A percentile compares a stretch with the other conserved stretches of the same genome.
phyloP scores from a whole-genome alignment of 2,888 invertebrate species.

The Zygaena filipendulae region DNA sequence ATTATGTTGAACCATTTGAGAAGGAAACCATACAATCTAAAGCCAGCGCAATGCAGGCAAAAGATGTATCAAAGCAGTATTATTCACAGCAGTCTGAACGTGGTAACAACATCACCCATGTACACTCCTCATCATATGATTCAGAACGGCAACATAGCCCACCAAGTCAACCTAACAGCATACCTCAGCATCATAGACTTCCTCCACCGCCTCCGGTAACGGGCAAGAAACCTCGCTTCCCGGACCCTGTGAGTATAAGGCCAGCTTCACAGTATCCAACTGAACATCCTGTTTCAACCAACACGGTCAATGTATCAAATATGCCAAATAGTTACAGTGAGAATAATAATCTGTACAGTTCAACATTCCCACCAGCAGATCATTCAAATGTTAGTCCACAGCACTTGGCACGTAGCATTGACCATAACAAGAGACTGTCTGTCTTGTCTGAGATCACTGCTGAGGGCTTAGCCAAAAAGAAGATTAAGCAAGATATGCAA shows the following conservation, averaged over 20 bases:
- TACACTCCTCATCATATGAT: conserved; percentile 38
- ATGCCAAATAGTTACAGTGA: conserved; percentile 48
- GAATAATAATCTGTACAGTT: conserved; percentile 51
- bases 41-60: conserved; percentile 52
- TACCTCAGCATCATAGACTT: conserved; percentile 45
- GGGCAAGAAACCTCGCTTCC: conserved; percentile 56
- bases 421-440: conserved; percentile 46
- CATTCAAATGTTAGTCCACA: conserved; percentile 19
- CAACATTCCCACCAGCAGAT: conserved; percentile 40
- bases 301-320: conserved; percentile 24
- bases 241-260: conserved; percentile 55
- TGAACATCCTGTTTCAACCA: conserved; percentile 27
- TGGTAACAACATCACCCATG: conserved; percentile 30
- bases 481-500: conserved; percentile 45
- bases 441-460: conserved; percentile 60
- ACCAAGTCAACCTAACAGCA: conserved; percentile 21
- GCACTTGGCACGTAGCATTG: conserved; percentile 25
- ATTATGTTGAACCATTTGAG: conserved; percentile 62
- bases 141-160: conserved; percentile 24
- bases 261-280: conserved; percentile 58
- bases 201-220: conserved; percentile 50
- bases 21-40: conserved; percentile 59
- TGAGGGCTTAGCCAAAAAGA: conserved; percentile 52
- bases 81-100: conserved; percentile 34
- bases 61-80: conserved; percentile 50